These are phyloP conservation scores for Papilio glaucus DNA, from an alignment of 1,140 invertebrate genomes.

Conservation along the genomic window DNA sequence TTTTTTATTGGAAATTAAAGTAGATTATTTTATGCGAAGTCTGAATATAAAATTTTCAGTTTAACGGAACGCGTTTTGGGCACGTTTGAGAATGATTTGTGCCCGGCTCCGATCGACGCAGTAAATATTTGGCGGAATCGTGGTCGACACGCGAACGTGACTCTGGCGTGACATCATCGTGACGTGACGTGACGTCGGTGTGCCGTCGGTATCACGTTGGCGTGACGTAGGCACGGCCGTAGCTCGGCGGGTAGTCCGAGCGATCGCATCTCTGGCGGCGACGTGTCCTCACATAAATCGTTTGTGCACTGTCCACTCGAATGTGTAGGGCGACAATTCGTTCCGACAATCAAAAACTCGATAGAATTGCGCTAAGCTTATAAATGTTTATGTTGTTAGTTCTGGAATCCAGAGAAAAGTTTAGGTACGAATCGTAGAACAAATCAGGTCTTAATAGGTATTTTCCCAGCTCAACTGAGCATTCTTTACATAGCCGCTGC, in stretches of 20 bases:
- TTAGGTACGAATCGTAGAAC: too few species aligned
- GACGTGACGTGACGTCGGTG: slow-evolving; percentile 23
- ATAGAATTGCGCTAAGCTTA: too few species aligned
- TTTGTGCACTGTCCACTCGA: slow-evolving; percentile 29
- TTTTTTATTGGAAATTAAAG: too few species aligned
- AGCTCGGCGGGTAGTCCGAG: slow-evolving; percentile 7
- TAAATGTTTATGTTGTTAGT: too few species aligned
- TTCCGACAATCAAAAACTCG: not conserved
- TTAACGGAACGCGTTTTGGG: slow-evolving; percentile 36
- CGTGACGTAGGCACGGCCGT: slow-evolving; percentile 13
- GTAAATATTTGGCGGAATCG: slow-evolving; percentile 49
- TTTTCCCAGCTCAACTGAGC: too few species aligned
- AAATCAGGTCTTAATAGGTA: too few species aligned
- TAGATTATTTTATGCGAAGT: slow-evolving; percentile 1
- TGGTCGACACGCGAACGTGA: slow-evolving; percentile 39
- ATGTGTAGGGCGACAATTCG: slow-evolving; percentile 10
- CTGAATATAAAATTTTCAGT: slow-evolving; percentile 43
- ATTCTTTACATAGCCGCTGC: too few species aligned
- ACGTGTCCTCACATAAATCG: slow-evolving; percentile 62
- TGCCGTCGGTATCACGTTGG: slow-evolving; percentile 11
- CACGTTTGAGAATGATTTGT: slow-evolving; percentile 45
- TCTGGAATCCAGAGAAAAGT: too few species aligned
- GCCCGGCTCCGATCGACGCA: slow-evolving; percentile 39
- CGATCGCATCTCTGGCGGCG: slow-evolving; percentile 40
- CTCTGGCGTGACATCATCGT: slow-evolving; percentile 20